Conservation (phyloP, 2,113 vertebrate genomes). For the Gadus macrocephalus region DNA sequence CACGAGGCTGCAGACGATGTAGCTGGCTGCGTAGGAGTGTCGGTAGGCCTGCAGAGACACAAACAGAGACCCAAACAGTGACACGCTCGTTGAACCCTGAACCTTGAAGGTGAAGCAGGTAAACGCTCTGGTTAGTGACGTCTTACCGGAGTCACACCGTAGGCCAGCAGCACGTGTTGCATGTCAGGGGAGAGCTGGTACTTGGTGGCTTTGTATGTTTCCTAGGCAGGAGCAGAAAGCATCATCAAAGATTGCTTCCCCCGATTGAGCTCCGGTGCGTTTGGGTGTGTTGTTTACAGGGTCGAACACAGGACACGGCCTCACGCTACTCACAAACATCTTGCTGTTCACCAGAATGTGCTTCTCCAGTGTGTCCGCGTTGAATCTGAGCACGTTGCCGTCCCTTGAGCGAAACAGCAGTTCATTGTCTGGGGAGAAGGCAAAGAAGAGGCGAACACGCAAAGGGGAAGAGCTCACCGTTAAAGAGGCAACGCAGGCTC, state of each 20-base stretch:
- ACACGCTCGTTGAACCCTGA: not conserved
- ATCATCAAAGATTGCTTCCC: not conserved
- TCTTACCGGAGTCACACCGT: constrained; percentile 85
- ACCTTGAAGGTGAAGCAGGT: not conserved
- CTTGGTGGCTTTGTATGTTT: constrained; percentile 80
- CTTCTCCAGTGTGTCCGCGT: constrained; percentile 76
- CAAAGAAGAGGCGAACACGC: constrained; percentile 7
- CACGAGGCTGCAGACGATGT: constrained; percentile 83
- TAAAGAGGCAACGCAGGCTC: not conserved
- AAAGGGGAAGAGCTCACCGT: not conserved
- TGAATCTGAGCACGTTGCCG: constrained; percentile 79
- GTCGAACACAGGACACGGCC: not conserved
- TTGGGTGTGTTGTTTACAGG: not conserved
- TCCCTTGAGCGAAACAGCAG: constrained; percentile 84
- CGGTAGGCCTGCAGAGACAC: constrained; percentile 82
- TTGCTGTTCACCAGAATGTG: constrained; percentile 83
- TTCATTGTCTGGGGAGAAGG: constrained; percentile 74
- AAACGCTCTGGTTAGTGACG: not conserved
- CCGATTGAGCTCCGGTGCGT: not conserved
- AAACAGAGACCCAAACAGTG: constrained; percentile 6
- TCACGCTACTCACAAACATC: constrained; percentile 85
- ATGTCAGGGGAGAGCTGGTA: constrained; percentile 91
- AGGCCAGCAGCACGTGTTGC: constrained; percentile 86
- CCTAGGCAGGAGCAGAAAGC: constrained; percentile 64
- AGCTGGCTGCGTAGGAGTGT: constrained; percentile 85